Evolutionary conservation across 2,113 vertebrate genomes (phyloP).

Genomic region (Toxotes jaculatrix): DNA sequence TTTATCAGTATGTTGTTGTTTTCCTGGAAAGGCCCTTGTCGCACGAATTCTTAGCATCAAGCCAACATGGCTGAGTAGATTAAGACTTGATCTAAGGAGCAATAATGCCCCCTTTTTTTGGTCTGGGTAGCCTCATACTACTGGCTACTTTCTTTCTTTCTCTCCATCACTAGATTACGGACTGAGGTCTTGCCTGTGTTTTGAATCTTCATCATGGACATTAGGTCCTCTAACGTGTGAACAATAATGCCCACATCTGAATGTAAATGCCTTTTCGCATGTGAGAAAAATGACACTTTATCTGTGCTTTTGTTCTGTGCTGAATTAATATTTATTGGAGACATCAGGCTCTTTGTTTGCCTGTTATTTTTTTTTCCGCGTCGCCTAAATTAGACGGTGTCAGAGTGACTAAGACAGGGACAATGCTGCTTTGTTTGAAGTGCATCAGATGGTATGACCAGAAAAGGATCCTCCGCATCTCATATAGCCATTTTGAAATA

Average conservation of each 20-base stretch:
- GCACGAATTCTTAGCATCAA: slow-evolving; percentile 26
- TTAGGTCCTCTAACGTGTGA: background rate
- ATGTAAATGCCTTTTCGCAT: slow-evolving; percentile 38
- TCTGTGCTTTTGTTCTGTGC: slow-evolving; percentile 46
- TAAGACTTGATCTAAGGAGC: slow-evolving; percentile 23
- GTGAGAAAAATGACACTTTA: slow-evolving; percentile 49
- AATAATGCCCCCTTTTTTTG: background rate
- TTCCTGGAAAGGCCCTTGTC: slow-evolving; percentile 42
- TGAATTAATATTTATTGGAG: slow-evolving; percentile 66
- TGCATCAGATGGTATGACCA: slow-evolving; percentile 43
- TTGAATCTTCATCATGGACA: slow-evolving; percentile 4
- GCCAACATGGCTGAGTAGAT: slow-evolving; percentile 16
- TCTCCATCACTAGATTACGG: slow-evolving; percentile 10
- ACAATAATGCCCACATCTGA: slow-evolving; percentile 33
- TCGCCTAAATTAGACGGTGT: slow-evolving; percentile 57
- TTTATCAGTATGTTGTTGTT: slow-evolving; percentile 43
- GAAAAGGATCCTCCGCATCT: slow-evolving; percentile 25
- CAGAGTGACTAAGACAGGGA: slow-evolving; percentile 60
- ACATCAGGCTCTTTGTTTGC: slow-evolving; percentile 57
- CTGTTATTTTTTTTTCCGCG: slow-evolving; percentile 29
- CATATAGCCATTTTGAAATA: background rate
- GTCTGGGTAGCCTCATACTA: background rate
- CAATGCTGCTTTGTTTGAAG: slow-evolving; percentile 58
- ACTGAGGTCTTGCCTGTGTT: background rate
- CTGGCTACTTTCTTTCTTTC: background rate